phyloP scores from a whole-genome alignment of 2,113 vertebrate species.

The Triplophysa siluroides region DNA sequence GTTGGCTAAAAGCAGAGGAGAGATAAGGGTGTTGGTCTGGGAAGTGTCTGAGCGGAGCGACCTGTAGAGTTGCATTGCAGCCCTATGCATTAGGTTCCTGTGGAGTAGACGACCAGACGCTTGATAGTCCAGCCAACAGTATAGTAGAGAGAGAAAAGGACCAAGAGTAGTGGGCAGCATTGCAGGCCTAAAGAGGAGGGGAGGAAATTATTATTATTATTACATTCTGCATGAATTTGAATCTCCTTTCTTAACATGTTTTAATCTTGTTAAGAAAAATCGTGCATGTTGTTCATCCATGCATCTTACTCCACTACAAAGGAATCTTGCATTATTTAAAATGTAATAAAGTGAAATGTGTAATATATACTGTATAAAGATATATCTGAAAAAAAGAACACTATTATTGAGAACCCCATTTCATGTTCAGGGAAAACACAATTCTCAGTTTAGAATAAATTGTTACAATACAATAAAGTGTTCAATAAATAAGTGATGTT shows the following conservation, averaged over 20 bases:
- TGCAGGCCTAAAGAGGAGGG: constrained; percentile 49
- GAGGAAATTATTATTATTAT: neutral
- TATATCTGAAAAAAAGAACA: too few relatives aligned
- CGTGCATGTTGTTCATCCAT: too few relatives aligned
- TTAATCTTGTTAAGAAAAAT: too few relatives aligned
- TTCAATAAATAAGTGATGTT: too few relatives aligned
- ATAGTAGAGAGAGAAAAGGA: constrained; percentile 45
- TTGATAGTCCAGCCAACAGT: constrained; percentile 49
- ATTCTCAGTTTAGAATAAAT: too few relatives aligned
- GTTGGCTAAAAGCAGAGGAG: constrained; percentile 63
- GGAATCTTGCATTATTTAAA: too few relatives aligned
- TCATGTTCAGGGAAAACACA: too few relatives aligned
- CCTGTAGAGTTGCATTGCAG: constrained; percentile 62
- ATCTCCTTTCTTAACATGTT: neutral
- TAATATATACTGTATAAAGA: too few relatives aligned
- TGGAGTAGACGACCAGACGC: constrained; percentile 35
- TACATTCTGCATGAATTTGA: neutral
- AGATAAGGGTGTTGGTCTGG: constrained; percentile 61
- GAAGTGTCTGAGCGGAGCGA: constrained; percentile 51
- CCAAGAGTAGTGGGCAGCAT: constrained; percentile 54
- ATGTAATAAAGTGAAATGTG: too few relatives aligned
- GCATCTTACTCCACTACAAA: too few relatives aligned
- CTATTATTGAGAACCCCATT: too few relatives aligned
- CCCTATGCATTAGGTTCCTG: constrained; percentile 55
- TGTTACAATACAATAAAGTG: too few relatives aligned